Base-by-base conservation (phyloP, 1,140 invertebrate species). In the Scaptomyza hsui region DNA sequence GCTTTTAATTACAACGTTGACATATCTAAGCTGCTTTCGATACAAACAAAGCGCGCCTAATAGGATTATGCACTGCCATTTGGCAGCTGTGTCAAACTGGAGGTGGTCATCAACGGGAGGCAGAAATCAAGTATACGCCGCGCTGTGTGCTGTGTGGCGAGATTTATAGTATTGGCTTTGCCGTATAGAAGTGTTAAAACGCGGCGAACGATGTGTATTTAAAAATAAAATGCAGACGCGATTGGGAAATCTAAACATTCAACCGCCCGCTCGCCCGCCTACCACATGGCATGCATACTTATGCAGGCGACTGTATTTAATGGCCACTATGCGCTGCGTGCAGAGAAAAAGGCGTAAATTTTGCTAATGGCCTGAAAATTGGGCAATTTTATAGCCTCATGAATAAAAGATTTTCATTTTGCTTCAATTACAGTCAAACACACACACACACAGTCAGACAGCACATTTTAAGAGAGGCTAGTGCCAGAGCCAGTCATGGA, bases 301-400 rank as follows among this genome's bases (percentile, higher is more conserved):
- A 81, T 86, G 82, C 81, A 88, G 69, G 82, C 82, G 81, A 88
- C 82, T 86, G 81, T 86, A 78, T 88, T 86, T 86, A 86, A 86
- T 86, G 81, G 81, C 70, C 81, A 88, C 81, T 86, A 78, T 89
- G 79, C 63, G 83, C 83, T 89, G 78, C 78, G 78, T 88, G 82
- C 78, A 73, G 67, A 85, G 78, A 86, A 90, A 89, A 90, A 90
- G 89, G 89, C 89, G 89, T 90, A 90, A 90, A 90, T 90, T 90
- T 90, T 90, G 85, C 89, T 90, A 90, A 90, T 90, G 85, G 89
- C 82, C 89, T 90, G 89, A 90, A 90, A 90, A 90, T 90, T 90
- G 89, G 89, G 85, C 89, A 90, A 90, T 90, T 90, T 90, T 90
- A 90, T 90, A 90, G 89, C 89, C 85, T 90, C 89, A 90, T 90